Evolutionary conservation across 1,140 invertebrate genomes (phyloP).

Genomic region (Microplitis demolitor): DNA sequence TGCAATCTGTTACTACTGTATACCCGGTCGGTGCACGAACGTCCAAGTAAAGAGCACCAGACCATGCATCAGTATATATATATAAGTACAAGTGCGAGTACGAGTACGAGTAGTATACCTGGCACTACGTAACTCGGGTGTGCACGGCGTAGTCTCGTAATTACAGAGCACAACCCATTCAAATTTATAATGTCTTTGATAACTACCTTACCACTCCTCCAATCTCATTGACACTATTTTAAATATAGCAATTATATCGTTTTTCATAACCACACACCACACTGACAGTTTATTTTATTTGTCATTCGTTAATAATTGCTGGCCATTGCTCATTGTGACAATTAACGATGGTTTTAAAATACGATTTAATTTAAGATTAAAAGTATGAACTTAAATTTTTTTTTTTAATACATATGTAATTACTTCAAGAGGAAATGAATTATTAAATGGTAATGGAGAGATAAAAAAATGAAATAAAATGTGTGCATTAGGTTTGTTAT

Average conservation of each 20-base stretch:
- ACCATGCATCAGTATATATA: not conserved
- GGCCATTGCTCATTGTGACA: too few relatives aligned
- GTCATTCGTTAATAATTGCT: too few relatives aligned
- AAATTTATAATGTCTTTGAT: constrained; percentile 46
- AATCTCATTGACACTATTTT: constrained; percentile 4
- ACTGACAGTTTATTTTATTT: not conserved
- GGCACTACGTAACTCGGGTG: constrained; percentile 6
- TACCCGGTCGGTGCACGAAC: not conserved
- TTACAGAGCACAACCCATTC: constrained; percentile 35
- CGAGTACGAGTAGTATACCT: not conserved
- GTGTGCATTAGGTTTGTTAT: too few relatives aligned
- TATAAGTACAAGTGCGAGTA: not conserved
- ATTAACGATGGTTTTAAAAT: too few relatives aligned
- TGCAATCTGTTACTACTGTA: not conserved
- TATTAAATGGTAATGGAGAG: too few relatives aligned
- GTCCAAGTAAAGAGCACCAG: too few relatives aligned
- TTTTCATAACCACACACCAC: not conserved
- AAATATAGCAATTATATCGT: not conserved
- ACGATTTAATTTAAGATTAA: too few relatives aligned
- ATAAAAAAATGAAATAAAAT: too few relatives aligned
- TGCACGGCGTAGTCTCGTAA: constrained; percentile 34
- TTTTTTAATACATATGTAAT: too few relatives aligned
- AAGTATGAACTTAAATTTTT: too few relatives aligned
- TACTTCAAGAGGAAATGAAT: too few relatives aligned
- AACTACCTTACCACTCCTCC: constrained; percentile 26